Evolutionary conservation across 2,797 vertebrate genomes (phyloP).

Genomic region (Phaenicophaeus curvirostris): DNA sequence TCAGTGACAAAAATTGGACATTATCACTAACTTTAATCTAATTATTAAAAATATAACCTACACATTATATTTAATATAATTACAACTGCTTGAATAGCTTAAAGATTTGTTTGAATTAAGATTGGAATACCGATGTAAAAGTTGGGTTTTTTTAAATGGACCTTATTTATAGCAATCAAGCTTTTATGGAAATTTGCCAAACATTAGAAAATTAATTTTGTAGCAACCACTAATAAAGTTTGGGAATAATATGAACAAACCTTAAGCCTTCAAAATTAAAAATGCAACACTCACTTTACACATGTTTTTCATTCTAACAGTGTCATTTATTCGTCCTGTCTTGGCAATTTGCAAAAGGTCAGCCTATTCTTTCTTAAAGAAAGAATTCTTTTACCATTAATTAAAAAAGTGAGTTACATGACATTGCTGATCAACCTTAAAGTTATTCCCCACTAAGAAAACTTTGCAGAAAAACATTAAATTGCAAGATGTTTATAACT

Average conservation of each 20-base stretch:
- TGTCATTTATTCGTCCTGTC: background rate
- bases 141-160: background rate
- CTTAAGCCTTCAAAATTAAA: background rate
- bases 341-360: slow-evolving; percentile 15
- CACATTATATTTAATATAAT: background rate
- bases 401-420: background rate
- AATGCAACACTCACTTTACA: background rate
- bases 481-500: background rate
- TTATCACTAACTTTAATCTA: background rate
- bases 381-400: background rate
- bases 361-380: background rate
- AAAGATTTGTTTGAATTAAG: background rate
- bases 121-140: background rate
- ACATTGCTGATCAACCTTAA: background rate
- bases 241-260: background rate
- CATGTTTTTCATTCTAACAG: background rate
- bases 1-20: background rate
- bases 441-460: background rate
- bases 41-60: background rate
- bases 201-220: background rate
- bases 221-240: background rate
- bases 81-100: background rate
- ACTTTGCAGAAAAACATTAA: background rate
- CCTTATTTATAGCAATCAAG: background rate
- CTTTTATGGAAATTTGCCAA: background rate